Evolutionary conservation across 2,888 invertebrate genomes (phyloP).

Genomic region (Empis stercorea): DNA sequence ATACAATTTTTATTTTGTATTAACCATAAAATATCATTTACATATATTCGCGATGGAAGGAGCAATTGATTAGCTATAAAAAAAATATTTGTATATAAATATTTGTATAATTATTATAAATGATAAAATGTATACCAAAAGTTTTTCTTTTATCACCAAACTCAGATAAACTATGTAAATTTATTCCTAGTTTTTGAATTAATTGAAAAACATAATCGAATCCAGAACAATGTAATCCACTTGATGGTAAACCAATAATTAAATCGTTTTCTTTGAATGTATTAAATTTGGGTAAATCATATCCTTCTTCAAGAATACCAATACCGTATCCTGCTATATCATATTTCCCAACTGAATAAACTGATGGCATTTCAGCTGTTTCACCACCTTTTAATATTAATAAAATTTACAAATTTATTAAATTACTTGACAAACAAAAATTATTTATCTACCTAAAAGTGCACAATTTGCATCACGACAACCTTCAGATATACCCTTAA

Average conservation of each 20-base stretch:
- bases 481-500: slow-evolving; percentile 78
- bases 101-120: not conserved
- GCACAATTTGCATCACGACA: slow-evolving; percentile 79
- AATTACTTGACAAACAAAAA: not conserved
- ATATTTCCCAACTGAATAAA: slow-evolving; percentile 79
- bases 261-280: slow-evolving; percentile 62
- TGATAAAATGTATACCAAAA: slow-evolving; percentile 45
- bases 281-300: slow-evolving; percentile 52
- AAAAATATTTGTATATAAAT: slow-evolving; percentile 8
- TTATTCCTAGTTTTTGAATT: slow-evolving; percentile 50
- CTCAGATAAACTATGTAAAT: slow-evolving; percentile 45
- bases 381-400: slow-evolving; percentile 62
- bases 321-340: slow-evolving; percentile 95
- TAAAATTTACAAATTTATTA: no score
- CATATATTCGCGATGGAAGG: slow-evolving; percentile 79
- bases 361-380: slow-evolving; percentile 95
- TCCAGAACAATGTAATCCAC: slow-evolving; percentile 90
- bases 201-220: slow-evolving; percentile 79
- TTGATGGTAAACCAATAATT: slow-evolving; percentile 75
- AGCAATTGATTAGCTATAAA: slow-evolving; percentile 64
- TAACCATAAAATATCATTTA: slow-evolving; percentile 56
- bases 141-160: slow-evolving; percentile 43
- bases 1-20: slow-evolving; percentile 51
- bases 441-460: slow-evolving; percentile 56
- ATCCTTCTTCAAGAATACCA: slow-evolving; percentile 71